Conservation (phyloP, 2,888 invertebrate genomes). For the Mycalesis mineus region DNA sequence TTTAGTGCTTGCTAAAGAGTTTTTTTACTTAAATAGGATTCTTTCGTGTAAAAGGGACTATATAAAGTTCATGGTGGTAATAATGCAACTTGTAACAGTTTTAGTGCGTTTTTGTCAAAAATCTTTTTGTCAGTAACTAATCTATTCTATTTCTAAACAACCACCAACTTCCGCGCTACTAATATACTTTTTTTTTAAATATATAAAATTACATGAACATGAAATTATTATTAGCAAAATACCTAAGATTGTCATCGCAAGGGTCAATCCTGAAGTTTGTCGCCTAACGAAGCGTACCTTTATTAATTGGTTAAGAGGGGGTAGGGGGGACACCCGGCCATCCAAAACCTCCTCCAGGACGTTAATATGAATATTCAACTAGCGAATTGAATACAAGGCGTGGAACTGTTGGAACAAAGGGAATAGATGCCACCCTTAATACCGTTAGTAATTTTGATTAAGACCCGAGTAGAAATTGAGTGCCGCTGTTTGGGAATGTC, state of each 20-base stretch:
- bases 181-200: no score
- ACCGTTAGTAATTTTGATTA: slow-evolving; percentile 43
- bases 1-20: no score
- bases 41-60: no score
- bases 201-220: no score
- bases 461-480: slow-evolving; percentile 47
- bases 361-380: slow-evolving; percentile 63
- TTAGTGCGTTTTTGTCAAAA: no score
- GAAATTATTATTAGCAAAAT: slow-evolving; percentile 30
- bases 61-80: no score
- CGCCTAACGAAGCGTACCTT: slow-evolving; percentile 56
- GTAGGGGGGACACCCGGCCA: slow-evolving; percentile 34
- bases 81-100: no score
- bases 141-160: no score
- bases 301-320: slow-evolving; percentile 61
- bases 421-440: slow-evolving; percentile 43
- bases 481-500: slow-evolving; percentile 31
- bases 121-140: no score
- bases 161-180: no score
- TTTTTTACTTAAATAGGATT: no score
- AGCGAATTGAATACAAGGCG: slow-evolving; percentile 43
- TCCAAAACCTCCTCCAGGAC: slow-evolving; percentile 38
- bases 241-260: slow-evolving; percentile 36
- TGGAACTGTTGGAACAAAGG: slow-evolving; percentile 37
- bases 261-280: slow-evolving; percentile 55